phyloP scores from a whole-genome alignment of 1,140 invertebrate species.

The Protaetia brevitarsis region DNA sequence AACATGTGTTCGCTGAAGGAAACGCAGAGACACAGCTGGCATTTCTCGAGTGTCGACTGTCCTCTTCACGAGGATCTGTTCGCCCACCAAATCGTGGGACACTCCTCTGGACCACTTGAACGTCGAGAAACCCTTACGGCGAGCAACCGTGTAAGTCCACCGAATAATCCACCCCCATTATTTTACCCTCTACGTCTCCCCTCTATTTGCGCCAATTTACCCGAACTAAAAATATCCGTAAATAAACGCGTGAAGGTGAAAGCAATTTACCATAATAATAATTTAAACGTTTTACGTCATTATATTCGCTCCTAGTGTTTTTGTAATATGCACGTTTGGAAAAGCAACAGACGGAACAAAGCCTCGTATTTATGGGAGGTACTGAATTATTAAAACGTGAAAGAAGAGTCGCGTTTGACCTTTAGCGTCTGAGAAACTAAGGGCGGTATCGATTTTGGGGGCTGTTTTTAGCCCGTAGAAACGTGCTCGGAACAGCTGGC shows the following conservation, averaged over 20 bases:
- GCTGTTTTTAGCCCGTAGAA: too few species aligned
- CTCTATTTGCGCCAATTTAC: too few species aligned
- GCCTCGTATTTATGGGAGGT: too few species aligned
- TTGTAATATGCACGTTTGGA: too few species aligned
- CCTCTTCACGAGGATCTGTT: slow-evolving; percentile 8
- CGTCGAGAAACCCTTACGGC: neutral
- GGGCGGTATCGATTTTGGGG: too few species aligned
- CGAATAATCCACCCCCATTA: neutral
- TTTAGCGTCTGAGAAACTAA: too few species aligned
- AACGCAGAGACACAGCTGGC: slow-evolving; percentile 16
- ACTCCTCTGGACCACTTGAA: neutral
- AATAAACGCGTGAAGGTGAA: neutral
- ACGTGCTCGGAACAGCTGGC: too few species aligned
- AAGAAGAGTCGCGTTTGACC: too few species aligned
- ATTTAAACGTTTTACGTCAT: neutral
- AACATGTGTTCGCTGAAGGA: slow-evolving; percentile 22
- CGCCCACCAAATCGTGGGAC: slow-evolving; percentile 13
- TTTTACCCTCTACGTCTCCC: neutral
- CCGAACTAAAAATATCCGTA: neutral
- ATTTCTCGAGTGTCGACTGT: slow-evolving; percentile 21
- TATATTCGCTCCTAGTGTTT: neutral
- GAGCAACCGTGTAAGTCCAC: slow-evolving; percentile 16
- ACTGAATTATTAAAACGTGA: too few species aligned
- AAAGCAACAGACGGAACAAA: too few species aligned
- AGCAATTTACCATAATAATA: slow-evolving; percentile 5